Conservation (phyloP, 2,113 vertebrate species). For the Eulemur macaco region DNA sequence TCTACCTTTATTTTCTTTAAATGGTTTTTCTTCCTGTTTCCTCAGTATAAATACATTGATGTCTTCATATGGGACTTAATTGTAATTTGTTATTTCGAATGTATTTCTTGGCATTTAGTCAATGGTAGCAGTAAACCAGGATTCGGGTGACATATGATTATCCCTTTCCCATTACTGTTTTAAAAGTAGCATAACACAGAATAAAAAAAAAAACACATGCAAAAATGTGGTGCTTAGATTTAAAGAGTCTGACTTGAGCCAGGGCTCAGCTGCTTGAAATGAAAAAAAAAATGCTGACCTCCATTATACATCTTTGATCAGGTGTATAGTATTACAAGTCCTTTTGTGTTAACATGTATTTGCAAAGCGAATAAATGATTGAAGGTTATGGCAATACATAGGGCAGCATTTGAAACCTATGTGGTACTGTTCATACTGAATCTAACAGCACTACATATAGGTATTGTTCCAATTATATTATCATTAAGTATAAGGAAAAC, state of each 20-base stretch:
- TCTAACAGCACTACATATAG: not conserved
- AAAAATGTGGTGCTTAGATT: not conserved
- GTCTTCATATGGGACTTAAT: constrained; percentile 5
- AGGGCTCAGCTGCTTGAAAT: constrained; percentile 23
- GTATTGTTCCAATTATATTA: not conserved
- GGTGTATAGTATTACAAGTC: not conserved
- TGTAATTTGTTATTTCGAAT: constrained; percentile 35
- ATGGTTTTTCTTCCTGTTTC: constrained; percentile 23
- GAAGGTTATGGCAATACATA: not conserved
- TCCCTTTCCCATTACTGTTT: not conserved
- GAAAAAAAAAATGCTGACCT: not conserved
- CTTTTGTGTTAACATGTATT: not conserved
- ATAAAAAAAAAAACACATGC: not conserved
- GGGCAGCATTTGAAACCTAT: not conserved
- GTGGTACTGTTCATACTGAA: not conserved
- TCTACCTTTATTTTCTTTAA: constrained; percentile 30
- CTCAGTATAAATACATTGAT: constrained; percentile 1
- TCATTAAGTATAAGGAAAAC: not conserved
- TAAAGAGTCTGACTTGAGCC: constrained; percentile 29
- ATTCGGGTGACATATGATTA: not conserved
- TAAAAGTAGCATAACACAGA: not conserved
- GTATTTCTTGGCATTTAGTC: constrained; percentile 29
- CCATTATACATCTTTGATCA: constrained; percentile 15
- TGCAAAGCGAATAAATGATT: constrained; percentile 28
- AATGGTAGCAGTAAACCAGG: not conserved